phyloP scores from a whole-genome alignment of 2,797 vertebrate species.

The Myotis daubentonii region DNA sequence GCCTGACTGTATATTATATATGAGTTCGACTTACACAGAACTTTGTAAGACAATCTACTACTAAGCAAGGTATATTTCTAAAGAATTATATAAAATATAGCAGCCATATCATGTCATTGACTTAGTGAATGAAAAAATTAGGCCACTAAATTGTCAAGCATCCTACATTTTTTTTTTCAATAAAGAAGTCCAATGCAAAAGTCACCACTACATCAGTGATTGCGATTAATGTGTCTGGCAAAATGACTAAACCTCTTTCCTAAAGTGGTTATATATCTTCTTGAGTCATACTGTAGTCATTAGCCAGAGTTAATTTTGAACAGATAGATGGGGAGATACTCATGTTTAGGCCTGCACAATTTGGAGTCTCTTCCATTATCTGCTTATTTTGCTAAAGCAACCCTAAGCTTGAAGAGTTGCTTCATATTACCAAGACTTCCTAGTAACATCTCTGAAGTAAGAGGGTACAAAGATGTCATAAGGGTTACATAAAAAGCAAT shows the following conservation, averaged over 20 bases:
- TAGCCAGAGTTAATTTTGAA: slow-evolving; percentile 73
- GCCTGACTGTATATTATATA: background rate
- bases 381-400: slow-evolving; percentile 72
- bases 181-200: slow-evolving; percentile 54
- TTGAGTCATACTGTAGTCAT: slow-evolving; percentile 75
- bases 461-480: background rate
- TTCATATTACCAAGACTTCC: slow-evolving; percentile 57
- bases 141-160: slow-evolving; percentile 29
- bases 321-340: slow-evolving; percentile 71
- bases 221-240: slow-evolving; percentile 69
- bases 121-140: slow-evolving; percentile 41
- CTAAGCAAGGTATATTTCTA: background rate
- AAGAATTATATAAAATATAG: slow-evolving; percentile 16
- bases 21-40: background rate
- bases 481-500: slow-evolving; percentile 5
- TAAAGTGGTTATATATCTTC: slow-evolving; percentile 70
- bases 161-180: background rate
- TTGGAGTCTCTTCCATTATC: slow-evolving; percentile 66
- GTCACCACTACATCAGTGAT: slow-evolving; percentile 52
- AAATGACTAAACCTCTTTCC: slow-evolving; percentile 66
- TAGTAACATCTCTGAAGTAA: slow-evolving; percentile 28
- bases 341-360: slow-evolving; percentile 68
- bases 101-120: background rate
- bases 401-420: slow-evolving; percentile 55
- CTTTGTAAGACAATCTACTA: slow-evolving; percentile 32